These are phyloP conservation scores for Cantharis lateralis DNA, from an alignment of 2,888 invertebrate species.

Conservation along the genomic window DNA sequence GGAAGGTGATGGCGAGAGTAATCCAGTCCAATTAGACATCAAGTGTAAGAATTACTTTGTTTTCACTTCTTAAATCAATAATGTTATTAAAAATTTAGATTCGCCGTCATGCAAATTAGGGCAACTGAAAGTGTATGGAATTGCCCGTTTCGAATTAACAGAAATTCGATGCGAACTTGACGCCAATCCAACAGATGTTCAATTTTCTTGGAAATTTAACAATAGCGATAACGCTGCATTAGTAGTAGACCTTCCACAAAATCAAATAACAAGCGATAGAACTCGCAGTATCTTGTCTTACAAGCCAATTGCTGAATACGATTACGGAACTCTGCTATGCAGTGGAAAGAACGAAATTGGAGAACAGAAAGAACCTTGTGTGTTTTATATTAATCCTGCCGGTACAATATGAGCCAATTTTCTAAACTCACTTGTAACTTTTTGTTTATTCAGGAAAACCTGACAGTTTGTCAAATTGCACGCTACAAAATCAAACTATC, in stretches of 20 bases:
- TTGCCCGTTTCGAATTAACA: constrained; percentile 72
- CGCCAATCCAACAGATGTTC: constrained; percentile 70
- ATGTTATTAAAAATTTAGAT: constrained; percentile 56
- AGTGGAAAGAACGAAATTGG: constrained; percentile 77
- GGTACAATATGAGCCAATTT: constrained; percentile 56
- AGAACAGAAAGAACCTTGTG: constrained; percentile 72
- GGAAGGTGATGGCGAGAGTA: constrained; percentile 87
- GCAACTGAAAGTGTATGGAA: constrained; percentile 71
- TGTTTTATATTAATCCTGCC: constrained; percentile 75
- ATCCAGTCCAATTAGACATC: constrained; percentile 80
- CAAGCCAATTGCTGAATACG: constrained; percentile 73
- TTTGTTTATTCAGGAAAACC: constrained; percentile 65
- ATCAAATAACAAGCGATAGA: constrained; percentile 64
- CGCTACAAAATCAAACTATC: constrained; percentile 73
- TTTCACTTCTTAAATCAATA: background rate
- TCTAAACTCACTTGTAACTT: background rate
- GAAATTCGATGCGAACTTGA: constrained; percentile 75
- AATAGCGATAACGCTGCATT: constrained; percentile 72
- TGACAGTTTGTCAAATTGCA: constrained; percentile 73
- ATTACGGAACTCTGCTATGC: constrained; percentile 76
- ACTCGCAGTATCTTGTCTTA: constrained; percentile 69
- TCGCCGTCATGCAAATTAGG: constrained; percentile 73
- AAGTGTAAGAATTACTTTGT: constrained; percentile 71
- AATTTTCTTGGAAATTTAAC: constrained; percentile 78
- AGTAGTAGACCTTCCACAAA: constrained; percentile 60